These are phyloP conservation scores for Acronicta alni DNA, from an alignment of 2,888 invertebrate species.

Conservation along the genomic window DNA sequence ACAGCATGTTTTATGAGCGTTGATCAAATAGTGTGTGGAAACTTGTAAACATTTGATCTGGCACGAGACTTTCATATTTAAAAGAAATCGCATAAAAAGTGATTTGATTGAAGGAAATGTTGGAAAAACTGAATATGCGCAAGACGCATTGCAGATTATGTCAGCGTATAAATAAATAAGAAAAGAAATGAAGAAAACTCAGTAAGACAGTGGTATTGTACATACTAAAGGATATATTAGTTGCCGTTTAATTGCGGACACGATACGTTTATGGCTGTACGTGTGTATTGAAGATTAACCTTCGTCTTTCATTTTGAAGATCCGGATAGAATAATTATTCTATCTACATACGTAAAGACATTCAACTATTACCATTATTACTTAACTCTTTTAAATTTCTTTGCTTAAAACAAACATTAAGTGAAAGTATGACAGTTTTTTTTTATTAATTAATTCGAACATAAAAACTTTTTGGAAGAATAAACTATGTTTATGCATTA, in stretches of 20 bases:
- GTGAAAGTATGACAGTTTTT: not conserved
- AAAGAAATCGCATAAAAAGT: conserved; percentile 15
- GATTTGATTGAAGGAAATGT: conserved; percentile 2
- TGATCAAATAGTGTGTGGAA: conserved; percentile 37
- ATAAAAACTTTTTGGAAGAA: too few species aligned
- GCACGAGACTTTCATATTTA: conserved; percentile 31
- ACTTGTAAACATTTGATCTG: conserved; percentile 41
- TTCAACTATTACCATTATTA: too few species aligned
- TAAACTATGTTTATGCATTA: not conserved
- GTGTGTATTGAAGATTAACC: not conserved
- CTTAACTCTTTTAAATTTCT: too few species aligned
- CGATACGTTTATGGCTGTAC: not conserved
- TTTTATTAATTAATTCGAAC: too few species aligned
- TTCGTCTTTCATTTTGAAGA: too few species aligned
- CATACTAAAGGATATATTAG: conserved; percentile 7
- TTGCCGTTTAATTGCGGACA: conserved; percentile 10
- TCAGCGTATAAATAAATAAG: not conserved
- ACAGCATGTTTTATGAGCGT: conserved; percentile 52
- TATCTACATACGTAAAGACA: not conserved
- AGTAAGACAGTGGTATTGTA: not conserved
- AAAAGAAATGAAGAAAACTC: conserved; percentile 20
- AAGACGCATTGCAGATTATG: not conserved
- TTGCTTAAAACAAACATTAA: conserved; percentile 1
- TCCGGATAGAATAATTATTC: too few species aligned
- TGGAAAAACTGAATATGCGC: conserved; percentile 5